Evolutionary conservation across 2,888 invertebrate species (phyloP), one percentile per base, ranked within the genome.

Genomic region (Drosophila aldrichi): DNA sequence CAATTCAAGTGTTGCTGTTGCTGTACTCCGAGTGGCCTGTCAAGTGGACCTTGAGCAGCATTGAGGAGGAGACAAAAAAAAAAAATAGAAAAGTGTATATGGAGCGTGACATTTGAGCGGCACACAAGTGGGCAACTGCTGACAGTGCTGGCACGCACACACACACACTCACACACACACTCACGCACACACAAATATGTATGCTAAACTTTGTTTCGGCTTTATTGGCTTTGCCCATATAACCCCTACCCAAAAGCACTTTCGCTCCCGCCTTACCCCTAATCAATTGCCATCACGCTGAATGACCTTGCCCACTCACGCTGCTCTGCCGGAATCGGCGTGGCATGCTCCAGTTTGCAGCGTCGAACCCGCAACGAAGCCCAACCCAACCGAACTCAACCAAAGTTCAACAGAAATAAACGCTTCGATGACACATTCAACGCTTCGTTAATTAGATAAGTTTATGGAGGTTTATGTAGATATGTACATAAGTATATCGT

Each of bases 371-470:
- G 38, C 16, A n/a, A 5, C 16, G 29, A 12, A 18, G n/a, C 54
- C 40, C 54, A 54, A 41, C 6, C 44, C 51, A 59, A 59, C n/a
- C 14, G 16, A 20, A 62, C 34, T 51, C 51, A 51, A 25, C 48
- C 48, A 57, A 63, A 59, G 62, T 66, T 83, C 60, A 44, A 52
- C 54, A 52, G 51, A 64, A 61, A 52, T 64, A 51, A 56, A 20
- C 62, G 66, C 74, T 58, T 82, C 83, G 82, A 79, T 86, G 80
- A 77, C 87, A 83, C 74, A 70, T 68, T 71, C 74, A 74, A 72
- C 82, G 86, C 56, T 79, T 88, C 89, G 75, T 81, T 84, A 65
- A 65, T 34, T 51, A 36, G 32, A 60, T 70, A 44, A 41, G 63
- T 38, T 46, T 48, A 20, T 25, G 25, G n/a, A 48, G 16, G 38